Evolutionary conservation across 2,797 vertebrate species (phyloP), one percentile per base, ranked within the genome.

Genomic region (Aldrovandia affinis): DNA sequence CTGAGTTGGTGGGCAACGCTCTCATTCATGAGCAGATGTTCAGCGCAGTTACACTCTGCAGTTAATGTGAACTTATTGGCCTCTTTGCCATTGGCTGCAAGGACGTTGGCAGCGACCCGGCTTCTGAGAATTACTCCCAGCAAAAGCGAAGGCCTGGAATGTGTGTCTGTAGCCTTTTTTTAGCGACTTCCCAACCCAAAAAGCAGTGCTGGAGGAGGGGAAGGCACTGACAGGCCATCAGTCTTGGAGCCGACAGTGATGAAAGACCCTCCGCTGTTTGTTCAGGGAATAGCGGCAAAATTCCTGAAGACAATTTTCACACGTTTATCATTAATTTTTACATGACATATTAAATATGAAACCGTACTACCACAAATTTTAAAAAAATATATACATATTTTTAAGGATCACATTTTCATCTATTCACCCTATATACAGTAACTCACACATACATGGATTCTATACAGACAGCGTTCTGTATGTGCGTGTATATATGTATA

Each of bases 1-100:
- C 96, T 93, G 96, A 95, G 96, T 97, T 95, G 96, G 97, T 95
- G 96, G 97, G 97, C 97, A 97, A 95, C 93, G 92, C 96, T 94
- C 96, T 97, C 97, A 97, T 98, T 99, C 97, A 97, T 98, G 98
- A 98, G 97, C 98, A 99, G 98, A 99, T 99, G 98, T 99, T 99
- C 97, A 95, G 97, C 83, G 96, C 96, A 96, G 97, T 97, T 97
- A 95, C 88, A 92, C 97, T 95, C 97, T 85, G 95, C 97, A 96
- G 98, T 96, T 96, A 97, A 96, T 96, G 94, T 97, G 97, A 98
- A 98, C 98, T 96, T 95, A 92, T 96, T 97, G 98, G 97, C 97
- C 98, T 96, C 94, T 95, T 94, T 93, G 94, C 97, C 93, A 92
- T 93, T 93, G 95, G 94, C 93, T 95, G 96, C 97, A 98, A 98